These are phyloP conservation scores for Phocoena phocoena DNA, from an alignment of 2,113 vertebrate genomes.

Conservation along the genomic window DNA sequence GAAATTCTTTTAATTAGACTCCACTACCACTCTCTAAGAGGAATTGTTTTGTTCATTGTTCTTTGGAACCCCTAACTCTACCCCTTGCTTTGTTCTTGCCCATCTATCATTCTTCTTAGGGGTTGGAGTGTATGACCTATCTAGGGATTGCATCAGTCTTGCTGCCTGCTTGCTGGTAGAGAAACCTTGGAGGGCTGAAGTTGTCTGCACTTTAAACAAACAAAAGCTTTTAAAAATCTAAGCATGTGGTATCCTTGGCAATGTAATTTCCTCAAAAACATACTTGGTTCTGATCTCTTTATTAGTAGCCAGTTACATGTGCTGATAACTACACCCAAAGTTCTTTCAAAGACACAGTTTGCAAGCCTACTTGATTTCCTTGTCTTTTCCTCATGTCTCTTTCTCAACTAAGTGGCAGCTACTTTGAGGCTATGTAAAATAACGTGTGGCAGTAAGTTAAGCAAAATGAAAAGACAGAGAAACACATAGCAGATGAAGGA, in stretches of 20 bases:
- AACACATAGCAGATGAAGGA: too few relatives aligned
- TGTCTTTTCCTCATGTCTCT: background rate
- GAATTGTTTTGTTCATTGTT: background rate
- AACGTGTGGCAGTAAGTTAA: background rate
- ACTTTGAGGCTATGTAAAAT: background rate
- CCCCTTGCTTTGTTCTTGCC: background rate
- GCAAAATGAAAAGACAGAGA: too few relatives aligned
- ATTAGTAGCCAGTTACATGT: background rate
- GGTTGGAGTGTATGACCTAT: background rate
- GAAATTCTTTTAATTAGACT: background rate
- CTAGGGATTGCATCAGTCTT: too few relatives aligned
- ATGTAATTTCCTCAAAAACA: background rate
- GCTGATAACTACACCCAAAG: background rate
- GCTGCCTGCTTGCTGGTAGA: background rate
- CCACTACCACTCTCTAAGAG: background rate
- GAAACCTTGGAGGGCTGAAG: background rate
- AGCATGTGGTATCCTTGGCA: background rate
- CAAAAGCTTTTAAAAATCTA: background rate
- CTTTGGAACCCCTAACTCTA: background rate
- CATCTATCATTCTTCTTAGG: background rate
- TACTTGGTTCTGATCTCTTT: background rate
- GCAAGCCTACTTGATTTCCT: background rate
- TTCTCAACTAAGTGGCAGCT: background rate
- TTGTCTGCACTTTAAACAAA: background rate
- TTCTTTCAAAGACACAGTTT: background rate